Percentiles rank a stretch among this genome's conserved stretches.
Conservation (phyloP, 2,888 invertebrate species). For the Syrista parreyssii region DNA sequence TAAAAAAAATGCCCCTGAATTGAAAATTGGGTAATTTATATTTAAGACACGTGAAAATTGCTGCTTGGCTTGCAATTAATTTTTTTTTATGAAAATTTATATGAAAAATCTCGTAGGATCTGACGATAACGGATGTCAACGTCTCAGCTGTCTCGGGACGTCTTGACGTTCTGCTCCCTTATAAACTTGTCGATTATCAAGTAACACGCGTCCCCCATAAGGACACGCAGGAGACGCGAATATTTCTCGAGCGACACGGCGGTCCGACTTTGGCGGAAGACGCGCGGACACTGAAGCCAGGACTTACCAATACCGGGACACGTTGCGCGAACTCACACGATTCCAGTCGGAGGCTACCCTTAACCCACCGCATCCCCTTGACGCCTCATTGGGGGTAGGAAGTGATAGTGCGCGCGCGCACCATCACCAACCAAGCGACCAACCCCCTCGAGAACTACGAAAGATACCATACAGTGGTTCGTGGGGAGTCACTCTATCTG, state of each 20-base stretch:
- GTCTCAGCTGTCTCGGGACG: too few relatives aligned
- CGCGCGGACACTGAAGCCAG: conserved; percentile 63
- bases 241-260: conserved; percentile 34
- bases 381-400: conserved; percentile 1
- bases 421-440: conserved; percentile 19
- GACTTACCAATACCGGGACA: conserved; percentile 45
- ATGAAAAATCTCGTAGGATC: too few relatives aligned
- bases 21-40: neutral
- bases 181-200: neutral
- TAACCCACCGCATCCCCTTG: neutral
- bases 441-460: conserved; percentile 35
- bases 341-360: conserved; percentile 23
- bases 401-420: conserved; percentile 14
- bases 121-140: too few relatives aligned
- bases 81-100: neutral
- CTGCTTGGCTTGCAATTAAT: neutral
- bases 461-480: conserved; percentile 47
- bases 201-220: neutral
- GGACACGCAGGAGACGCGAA: neutral
- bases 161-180: too few relatives aligned
- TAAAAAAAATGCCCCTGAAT: neutral
- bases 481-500: conserved; percentile 45
- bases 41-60: neutral
- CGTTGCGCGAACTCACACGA: conserved; percentile 41
- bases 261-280: conserved; percentile 63